Percentiles rank a stretch among this genome's conserved stretches.
These are phyloP conservation scores for Syncerus caffer DNA, from an alignment of 2,797 vertebrate genomes.

Conservation along the genomic window DNA sequence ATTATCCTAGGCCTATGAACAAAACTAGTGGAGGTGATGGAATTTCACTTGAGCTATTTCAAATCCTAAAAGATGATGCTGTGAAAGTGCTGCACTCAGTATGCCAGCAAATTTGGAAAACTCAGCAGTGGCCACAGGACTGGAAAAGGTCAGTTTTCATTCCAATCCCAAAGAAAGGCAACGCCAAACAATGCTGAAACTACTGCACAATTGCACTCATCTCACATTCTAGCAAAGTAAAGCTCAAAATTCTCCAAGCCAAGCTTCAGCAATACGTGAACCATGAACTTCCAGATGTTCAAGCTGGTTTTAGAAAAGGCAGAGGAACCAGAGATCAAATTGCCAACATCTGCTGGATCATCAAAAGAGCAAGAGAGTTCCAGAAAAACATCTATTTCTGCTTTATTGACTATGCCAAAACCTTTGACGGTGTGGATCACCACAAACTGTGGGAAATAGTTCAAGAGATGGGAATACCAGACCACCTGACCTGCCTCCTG, in stretches of 20 bases:
- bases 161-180: not conserved
- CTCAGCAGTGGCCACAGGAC: not conserved
- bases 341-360: not conserved
- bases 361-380: not conserved
- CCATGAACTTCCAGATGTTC: not conserved
- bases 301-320: not conserved
- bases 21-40: not conserved
- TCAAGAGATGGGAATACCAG: not conserved
- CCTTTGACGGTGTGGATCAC: not conserved
- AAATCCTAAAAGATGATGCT: not conserved
- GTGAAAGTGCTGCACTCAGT: not conserved
- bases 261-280: not conserved
- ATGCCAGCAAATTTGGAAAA: not conserved
- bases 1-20: not conserved
- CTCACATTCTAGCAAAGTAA: not conserved
- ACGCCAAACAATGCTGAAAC: not conserved
- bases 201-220: not conserved
- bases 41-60: not conserved
- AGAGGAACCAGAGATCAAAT: not conserved
- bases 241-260: not conserved
- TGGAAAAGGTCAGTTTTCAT: not conserved
- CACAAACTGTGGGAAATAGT: not conserved
- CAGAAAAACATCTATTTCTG: not conserved
- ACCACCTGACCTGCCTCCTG: not conserved
- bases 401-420: not conserved